Base-by-base conservation (phyloP, 2,113 vertebrate species). In the Perognathus longimembris region DNA sequence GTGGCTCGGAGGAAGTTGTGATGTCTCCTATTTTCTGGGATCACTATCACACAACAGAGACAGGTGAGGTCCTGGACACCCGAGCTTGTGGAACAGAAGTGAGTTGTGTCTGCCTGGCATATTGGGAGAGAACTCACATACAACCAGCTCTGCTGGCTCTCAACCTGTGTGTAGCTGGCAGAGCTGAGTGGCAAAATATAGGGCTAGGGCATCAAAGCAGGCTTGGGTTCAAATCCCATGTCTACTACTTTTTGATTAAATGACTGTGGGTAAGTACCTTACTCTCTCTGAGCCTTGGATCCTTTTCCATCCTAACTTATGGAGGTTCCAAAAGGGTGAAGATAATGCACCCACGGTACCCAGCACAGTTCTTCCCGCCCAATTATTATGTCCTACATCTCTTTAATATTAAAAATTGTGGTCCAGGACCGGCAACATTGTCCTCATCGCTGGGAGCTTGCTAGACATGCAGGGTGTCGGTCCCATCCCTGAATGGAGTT, bases 401-500 rank as follows among this genome's bases (percentile, higher is more conserved):
- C 11, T 7, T 74, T 4, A 0, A 30, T 17, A 61, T 28, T 42
- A 74, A 38, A 76, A 50, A 92, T 40, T 59, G 7, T 15, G 22
- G 34, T 24, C 38, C 11, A n/a, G 30, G 34, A 82, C 50, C 17
- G 83, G 73, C 21, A 40, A 40, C 20, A 32, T 10, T 1, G 7
- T 40, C 4, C 11, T 36, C 22, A 40, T n/a, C 30, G 24, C n/a
- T 26, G 12, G 34, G 64, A n/a, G 21, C 32, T 34, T 3, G 45
- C 11, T 57, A 38, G 34, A 59, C 54, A 66, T 14, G 28, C 42
- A 77, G 57, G n/a, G 15, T 42, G 8, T 34, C 24, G 50, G 77
- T 0, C 4, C 57, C 7, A 8, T 5, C 32, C 8, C n/a, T 11
- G 22, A 84, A 22, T 32, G 0, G 0, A n/a, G 81, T 59, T 66